Evolutionary conservation across 2,888 invertebrate genomes (phyloP).

Genomic region (Agrotis exclamationis): DNA sequence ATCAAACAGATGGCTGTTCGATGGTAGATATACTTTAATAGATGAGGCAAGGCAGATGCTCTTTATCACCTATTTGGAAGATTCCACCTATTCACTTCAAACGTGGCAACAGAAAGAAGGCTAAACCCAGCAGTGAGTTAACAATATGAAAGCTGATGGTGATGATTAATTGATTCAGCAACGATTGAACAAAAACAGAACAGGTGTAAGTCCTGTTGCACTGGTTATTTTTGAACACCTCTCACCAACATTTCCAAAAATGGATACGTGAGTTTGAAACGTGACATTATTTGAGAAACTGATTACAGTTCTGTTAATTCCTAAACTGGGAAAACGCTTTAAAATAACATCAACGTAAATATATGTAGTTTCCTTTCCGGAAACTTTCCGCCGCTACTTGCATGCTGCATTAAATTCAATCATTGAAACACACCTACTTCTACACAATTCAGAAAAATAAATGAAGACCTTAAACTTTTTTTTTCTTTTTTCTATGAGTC

Average conservation of each 20-base stretch:
- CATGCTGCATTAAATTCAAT: too few relatives aligned
- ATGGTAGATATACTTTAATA: not conserved
- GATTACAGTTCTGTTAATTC: not conserved
- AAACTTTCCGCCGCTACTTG: not conserved
- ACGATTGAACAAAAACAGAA: not conserved
- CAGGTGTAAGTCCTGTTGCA: too few relatives aligned
- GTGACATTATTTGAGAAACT: not conserved
- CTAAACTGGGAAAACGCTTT: not conserved
- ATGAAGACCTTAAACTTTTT: too few relatives aligned
- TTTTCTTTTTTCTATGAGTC: not conserved
- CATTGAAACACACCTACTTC: too few relatives aligned
- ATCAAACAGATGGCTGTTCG: not conserved
- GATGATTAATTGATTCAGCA: slow-evolving; percentile 2
- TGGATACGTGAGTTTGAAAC: not conserved
- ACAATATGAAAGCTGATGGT: not conserved
- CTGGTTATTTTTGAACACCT: not conserved
- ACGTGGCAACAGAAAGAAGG: not conserved
- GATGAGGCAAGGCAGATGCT: slow-evolving; percentile 1
- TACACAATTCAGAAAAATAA: too few relatives aligned
- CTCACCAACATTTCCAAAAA: not conserved
- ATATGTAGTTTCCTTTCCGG: not conserved
- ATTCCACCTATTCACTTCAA: not conserved
- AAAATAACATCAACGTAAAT: not conserved
- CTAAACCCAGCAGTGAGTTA: not conserved
- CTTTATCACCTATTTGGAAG: slow-evolving; percentile 8